Conservation (phyloP, 1,140 invertebrate species). For the Dreissena rostriformis region DNA sequence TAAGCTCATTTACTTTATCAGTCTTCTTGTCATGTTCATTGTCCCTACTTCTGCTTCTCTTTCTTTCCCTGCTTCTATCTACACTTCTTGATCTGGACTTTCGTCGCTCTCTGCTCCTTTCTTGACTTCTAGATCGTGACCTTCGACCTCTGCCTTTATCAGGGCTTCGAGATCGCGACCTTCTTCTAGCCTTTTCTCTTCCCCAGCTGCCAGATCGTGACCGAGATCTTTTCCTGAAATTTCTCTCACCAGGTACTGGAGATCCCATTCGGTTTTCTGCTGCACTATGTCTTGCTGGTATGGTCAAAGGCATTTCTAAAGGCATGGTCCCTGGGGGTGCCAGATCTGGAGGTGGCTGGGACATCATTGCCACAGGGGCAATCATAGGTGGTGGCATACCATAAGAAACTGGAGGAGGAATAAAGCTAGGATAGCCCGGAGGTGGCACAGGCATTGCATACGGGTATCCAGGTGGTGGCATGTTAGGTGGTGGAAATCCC, state of each 20-base stretch:
- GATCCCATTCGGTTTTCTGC: neutral
- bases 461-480: slow-evolving; percentile 29
- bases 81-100: neutral
- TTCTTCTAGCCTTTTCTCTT: neutral
- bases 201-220: neutral
- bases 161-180: neutral
- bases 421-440: neutral
- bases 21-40: slow-evolving; percentile 10
- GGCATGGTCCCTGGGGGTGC: slow-evolving; percentile 51
- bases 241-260: neutral
- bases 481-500: slow-evolving; percentile 25
- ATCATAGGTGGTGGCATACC: neutral
- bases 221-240: neutral
- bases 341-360: slow-evolving; percentile 27
- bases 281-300: neutral
- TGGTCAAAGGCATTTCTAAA: slow-evolving; percentile 44
- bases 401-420: slow-evolving; percentile 33
- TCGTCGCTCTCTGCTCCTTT: neutral
- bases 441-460: neutral
- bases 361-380: neutral
- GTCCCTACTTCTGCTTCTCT: slow-evolving; percentile 23
- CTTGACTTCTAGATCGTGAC: neutral
- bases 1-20: slow-evolving; percentile 6
- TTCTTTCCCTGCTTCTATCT: slow-evolving; percentile 20
- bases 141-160: neutral